Evolutionary conservation across 2,888 invertebrate species (phyloP).

Genomic region (Hermaeophaga mercurialis): DNA sequence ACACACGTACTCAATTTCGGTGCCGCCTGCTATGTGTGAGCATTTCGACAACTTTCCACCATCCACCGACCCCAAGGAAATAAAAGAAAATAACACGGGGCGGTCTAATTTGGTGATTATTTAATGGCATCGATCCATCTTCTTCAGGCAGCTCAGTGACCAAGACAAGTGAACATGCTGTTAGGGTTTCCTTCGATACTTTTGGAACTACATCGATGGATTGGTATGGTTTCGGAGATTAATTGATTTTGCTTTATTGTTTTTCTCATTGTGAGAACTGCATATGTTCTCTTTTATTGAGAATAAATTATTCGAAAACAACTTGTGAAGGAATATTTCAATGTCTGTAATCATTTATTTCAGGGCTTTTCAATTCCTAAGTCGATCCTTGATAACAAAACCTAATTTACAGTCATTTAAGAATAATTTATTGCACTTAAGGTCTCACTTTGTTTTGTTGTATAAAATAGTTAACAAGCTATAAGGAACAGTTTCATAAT

Average conservation of each 20-base stretch:
- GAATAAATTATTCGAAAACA: too few relatives aligned
- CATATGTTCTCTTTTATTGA: too few relatives aligned
- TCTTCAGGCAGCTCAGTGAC: slow-evolving; percentile 38
- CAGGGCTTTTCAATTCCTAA: too few relatives aligned
- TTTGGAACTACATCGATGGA: slow-evolving; percentile 20
- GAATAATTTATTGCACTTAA: too few relatives aligned
- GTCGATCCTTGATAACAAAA: too few relatives aligned
- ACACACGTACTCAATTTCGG: slow-evolving; percentile 19
- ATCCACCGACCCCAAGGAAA: slow-evolving; percentile 30
- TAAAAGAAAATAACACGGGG: slow-evolving; percentile 42
- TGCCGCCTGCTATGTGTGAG: slow-evolving; percentile 14
- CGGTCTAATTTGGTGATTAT: slow-evolving; percentile 45
- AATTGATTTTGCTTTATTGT: slow-evolving; percentile 16
- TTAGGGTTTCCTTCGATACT: slow-evolving; percentile 32
- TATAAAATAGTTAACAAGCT: too few relatives aligned
- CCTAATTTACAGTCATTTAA: too few relatives aligned
- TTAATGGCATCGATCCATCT: slow-evolving; percentile 46
- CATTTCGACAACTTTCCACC: slow-evolving; percentile 32
- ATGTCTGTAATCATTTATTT: too few relatives aligned
- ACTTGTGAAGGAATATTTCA: too few relatives aligned
- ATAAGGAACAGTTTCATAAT: too few relatives aligned
- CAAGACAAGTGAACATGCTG: slow-evolving; percentile 43
- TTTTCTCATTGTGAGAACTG: background rate
- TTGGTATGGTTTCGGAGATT: slow-evolving; percentile 10
- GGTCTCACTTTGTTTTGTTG: too few relatives aligned